Evolutionary conservation across 37 sponge, comb jelly and placozoan species (phyloP).

Genomic region (Halichondria panicea): DNA sequence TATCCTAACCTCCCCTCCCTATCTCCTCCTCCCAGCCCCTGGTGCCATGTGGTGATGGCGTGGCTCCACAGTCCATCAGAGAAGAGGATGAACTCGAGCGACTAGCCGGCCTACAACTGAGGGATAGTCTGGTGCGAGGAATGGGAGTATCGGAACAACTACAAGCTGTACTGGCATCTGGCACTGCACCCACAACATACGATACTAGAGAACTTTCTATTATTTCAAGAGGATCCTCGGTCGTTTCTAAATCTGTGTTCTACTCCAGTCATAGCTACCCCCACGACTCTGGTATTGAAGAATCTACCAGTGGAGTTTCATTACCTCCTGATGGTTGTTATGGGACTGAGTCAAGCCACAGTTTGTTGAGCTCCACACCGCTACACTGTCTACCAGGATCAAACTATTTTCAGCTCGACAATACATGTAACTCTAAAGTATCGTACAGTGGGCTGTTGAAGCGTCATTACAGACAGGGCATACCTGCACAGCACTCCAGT

Average conservation of each 20-base stretch:
- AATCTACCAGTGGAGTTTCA: neutral
- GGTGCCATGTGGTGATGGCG: conserved; percentile 21
- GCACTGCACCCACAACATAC: neutral
- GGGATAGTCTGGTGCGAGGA: conserved; percentile 83
- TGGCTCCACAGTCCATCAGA: conserved; percentile 38
- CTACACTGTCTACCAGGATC: neutral
- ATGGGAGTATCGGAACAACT: conserved; percentile 82
- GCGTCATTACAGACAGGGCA: too few relatives aligned
- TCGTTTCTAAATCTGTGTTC: neutral
- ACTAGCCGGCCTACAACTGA: conserved; percentile 75
- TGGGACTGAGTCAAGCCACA: neutral
- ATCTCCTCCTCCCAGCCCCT: neutral
- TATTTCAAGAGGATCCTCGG: too few relatives aligned
- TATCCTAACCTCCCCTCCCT: neutral
- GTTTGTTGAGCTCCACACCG: neutral
- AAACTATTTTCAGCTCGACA: too few relatives aligned
- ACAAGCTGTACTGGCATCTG: conserved; percentile 39
- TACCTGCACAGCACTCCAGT: too few relatives aligned
- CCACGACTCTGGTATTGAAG: conserved; percentile 4
- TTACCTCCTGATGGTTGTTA: neutral
- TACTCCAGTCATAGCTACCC: neutral
- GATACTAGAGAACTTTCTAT: neutral
- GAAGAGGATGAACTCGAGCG: conserved; percentile 88
- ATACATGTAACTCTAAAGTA: too few relatives aligned
- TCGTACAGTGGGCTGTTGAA: too few relatives aligned